Conservation (phyloP, 1,140 invertebrate genomes). For the Bilobella aurantiaca region DNA sequence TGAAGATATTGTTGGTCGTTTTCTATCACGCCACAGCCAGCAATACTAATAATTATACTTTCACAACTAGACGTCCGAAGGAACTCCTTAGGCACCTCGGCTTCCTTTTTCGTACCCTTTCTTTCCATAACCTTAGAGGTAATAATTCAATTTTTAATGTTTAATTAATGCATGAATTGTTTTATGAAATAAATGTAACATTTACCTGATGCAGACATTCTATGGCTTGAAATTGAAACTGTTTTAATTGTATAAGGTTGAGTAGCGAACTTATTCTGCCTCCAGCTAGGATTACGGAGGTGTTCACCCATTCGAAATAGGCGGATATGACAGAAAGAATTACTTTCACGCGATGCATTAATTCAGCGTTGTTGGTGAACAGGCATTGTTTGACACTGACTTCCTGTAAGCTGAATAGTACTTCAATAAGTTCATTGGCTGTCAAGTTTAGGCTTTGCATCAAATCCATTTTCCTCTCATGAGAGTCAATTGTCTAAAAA, state of each 20-base stretch:
- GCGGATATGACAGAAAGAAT: neutral
- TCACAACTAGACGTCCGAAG: neutral
- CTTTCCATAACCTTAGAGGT: neutral
- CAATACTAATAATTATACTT: neutral
- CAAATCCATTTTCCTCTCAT: neutral
- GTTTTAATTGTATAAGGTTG: neutral
- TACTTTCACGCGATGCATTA: neutral
- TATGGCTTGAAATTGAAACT: neutral
- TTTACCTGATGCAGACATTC: neutral
- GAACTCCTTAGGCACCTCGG: neutral
- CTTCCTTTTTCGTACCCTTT: neutral
- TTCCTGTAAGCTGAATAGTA: neutral
- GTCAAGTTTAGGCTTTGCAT: neutral
- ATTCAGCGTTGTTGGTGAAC: neutral
- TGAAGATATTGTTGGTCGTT: neutral
- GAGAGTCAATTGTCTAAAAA: neutral
- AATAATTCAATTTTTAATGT: neutral
- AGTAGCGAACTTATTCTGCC: neutral
- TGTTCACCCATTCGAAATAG: conserved; percentile 1
- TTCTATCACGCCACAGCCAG: neutral
- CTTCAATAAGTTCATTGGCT: neutral
- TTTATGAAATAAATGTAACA: too few relatives aligned
- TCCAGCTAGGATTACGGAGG: neutral
- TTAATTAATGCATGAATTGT: too few relatives aligned
- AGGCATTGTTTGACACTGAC: neutral